phyloP scores from a whole-genome alignment of 2,888 invertebrate genomes.

The Xanthia icteritia region DNA sequence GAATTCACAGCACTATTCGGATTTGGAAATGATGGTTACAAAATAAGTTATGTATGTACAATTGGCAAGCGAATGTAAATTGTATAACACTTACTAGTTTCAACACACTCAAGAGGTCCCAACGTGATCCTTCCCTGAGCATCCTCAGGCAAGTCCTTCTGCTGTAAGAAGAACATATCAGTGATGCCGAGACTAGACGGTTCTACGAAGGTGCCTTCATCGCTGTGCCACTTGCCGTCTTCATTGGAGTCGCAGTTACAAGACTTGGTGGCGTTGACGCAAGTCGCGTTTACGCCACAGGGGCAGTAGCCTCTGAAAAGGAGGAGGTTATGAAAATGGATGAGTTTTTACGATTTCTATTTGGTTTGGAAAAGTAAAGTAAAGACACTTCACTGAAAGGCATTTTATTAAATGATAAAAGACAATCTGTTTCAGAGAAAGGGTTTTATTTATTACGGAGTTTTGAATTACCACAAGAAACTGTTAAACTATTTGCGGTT shows the following conservation, averaged over 20 bases:
- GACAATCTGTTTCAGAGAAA: no score
- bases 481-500: no score
- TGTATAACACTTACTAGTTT: constrained; percentile 94
- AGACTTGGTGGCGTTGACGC: constrained; percentile 94
- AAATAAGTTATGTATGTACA: background rate
- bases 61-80: background rate
- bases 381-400: no score
- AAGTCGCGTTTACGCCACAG: constrained; percentile 94
- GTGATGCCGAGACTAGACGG: constrained; percentile 96
- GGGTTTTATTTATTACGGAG: no score
- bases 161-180: constrained; percentile 97
- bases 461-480: no score
- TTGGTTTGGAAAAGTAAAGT: background rate
- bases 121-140: constrained; percentile 96
- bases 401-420: background rate
- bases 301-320: constrained; percentile 92
- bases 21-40: background rate
- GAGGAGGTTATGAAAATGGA: no score
- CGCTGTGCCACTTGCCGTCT: constrained; percentile 95
- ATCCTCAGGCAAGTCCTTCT: constrained; percentile 94
- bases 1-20: background rate
- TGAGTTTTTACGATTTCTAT: background rate
- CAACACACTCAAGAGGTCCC: constrained; percentile 97
- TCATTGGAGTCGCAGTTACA: constrained; percentile 98
- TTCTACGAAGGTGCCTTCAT: constrained; percentile 95